Percentiles rank a stretch among this genome's conserved stretches.
These are phyloP conservation scores for Ophion ventricosus DNA, from an alignment of 2,888 invertebrate genomes.

Conservation along the genomic window DNA sequence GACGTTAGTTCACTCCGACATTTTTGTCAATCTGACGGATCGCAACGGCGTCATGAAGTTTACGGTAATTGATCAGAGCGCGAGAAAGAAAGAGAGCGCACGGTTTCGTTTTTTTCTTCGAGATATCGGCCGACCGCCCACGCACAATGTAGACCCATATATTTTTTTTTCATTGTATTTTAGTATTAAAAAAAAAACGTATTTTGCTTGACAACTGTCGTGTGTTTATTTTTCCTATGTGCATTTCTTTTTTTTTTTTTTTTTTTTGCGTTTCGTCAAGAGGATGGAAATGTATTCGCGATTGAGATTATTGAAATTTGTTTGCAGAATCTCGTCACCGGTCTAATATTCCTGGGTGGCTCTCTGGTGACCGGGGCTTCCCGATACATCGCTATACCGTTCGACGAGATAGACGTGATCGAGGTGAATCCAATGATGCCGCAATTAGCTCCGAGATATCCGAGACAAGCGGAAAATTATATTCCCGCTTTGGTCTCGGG, in stretches of 20 bases:
- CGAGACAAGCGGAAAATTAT: constrained; percentile 75
- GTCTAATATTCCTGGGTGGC: constrained; percentile 64
- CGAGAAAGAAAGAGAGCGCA: not conserved
- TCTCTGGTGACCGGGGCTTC: constrained; percentile 83
- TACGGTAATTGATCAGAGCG: constrained; percentile 71
- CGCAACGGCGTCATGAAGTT: constrained; percentile 71
- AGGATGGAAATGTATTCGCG: too few species aligned
- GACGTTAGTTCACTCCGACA: constrained; percentile 72
- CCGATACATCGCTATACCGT: constrained; percentile 86
- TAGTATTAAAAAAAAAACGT: constrained; percentile 1
- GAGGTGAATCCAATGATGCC: constrained; percentile 83
- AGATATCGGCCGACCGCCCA: not conserved
- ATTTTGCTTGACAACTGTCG: not conserved
- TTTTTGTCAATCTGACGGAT: constrained; percentile 56
- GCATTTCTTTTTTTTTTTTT: too few species aligned
- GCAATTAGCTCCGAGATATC: constrained; percentile 70
- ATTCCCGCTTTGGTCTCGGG: constrained; percentile 70
- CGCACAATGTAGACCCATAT: not conserved
- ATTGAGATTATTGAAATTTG: constrained; percentile 9
- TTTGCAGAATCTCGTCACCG: constrained; percentile 68
- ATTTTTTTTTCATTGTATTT: constrained; percentile 7
- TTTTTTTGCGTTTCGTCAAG: too few species aligned
- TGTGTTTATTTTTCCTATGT: not conserved
- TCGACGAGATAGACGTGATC: constrained; percentile 86
- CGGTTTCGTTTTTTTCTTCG: not conserved